A percentile compares a stretch with the other conserved stretches of the same genome.
These are phyloP conservation scores for Agrochola lychnidis DNA, from an alignment of 2,888 invertebrate genomes.

Conservation along the genomic window DNA sequence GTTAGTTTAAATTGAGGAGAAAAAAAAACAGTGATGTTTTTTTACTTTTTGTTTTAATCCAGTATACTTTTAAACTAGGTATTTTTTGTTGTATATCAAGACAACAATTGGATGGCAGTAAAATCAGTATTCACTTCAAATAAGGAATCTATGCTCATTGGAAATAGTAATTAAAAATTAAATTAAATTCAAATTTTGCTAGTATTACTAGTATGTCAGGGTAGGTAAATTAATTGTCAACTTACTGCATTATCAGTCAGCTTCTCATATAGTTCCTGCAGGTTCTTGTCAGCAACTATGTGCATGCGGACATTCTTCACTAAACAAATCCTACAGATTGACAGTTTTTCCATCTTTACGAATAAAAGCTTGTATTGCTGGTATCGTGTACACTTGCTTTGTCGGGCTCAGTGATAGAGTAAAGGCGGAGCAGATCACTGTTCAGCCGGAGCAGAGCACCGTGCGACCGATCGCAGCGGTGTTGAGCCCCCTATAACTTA, in stretches of 20 bases:
- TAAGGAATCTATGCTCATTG: too few species aligned
- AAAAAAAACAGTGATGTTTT: too few species aligned
- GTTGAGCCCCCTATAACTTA: not conserved
- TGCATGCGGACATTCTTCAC: slow-evolving; percentile 64
- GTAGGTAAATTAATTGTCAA: not conserved
- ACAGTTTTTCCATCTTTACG: slow-evolving; percentile 17
- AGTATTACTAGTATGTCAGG: too few species aligned
- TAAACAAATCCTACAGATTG: slow-evolving; percentile 74
- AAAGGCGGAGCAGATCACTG: not conserved
- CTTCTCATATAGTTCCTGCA: slow-evolving; percentile 76
- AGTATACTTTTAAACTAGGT: too few species aligned
- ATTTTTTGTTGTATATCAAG: too few species aligned
- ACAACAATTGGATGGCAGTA: slow-evolving; percentile 22
- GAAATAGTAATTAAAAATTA: too few species aligned
- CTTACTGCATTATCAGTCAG: slow-evolving; percentile 73
- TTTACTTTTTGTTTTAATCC: too few species aligned
- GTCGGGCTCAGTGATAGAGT: not conserved
- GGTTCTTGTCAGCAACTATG: slow-evolving; percentile 65
- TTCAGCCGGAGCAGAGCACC: not conserved
- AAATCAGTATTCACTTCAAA: too few species aligned
- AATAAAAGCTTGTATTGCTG: not conserved
- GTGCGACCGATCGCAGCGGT: not conserved
- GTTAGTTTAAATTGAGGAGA: too few species aligned
- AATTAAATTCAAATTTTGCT: too few species aligned
- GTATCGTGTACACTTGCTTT: not conserved